A percentile compares a stretch with the other conserved stretches of the same genome.
Evolutionary conservation across 2,888 invertebrate species (phyloP).

Genomic region (Schizotus pectinicornis): DNA sequence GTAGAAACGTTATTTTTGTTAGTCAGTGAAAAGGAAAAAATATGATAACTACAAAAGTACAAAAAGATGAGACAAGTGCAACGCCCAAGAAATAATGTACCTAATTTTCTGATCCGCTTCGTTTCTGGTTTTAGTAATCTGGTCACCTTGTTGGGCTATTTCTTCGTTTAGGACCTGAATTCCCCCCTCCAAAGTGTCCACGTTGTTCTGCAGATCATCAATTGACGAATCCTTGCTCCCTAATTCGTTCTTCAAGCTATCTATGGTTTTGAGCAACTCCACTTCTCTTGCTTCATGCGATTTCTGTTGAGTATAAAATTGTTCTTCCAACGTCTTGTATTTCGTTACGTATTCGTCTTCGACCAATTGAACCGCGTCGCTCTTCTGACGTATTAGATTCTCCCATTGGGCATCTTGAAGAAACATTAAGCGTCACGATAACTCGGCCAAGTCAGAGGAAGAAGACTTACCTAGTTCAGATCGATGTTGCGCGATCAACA

Average conservation of each 20-base stretch:
- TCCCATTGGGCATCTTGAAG: slow-evolving; percentile 69
- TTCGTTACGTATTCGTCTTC: slow-evolving; percentile 66
- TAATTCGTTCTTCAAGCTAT: slow-evolving; percentile 55
- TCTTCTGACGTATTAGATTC: slow-evolving; percentile 68
- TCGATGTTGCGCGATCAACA: slow-evolving; percentile 65
- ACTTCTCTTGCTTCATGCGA: slow-evolving; percentile 55
- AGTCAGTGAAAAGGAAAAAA: too few relatives aligned
- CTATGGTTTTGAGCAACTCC: slow-evolving; percentile 56
- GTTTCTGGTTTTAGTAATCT: slow-evolving; percentile 49
- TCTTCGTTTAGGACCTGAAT: slow-evolving; percentile 58
- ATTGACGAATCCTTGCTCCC: slow-evolving; percentile 53
- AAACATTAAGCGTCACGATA: slow-evolving; percentile 2
- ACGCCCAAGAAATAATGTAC: too few relatives aligned
- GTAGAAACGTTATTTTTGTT: background rate
- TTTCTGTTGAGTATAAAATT: slow-evolving; percentile 56
- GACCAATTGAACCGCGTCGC: slow-evolving; percentile 65
- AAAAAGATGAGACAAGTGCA: too few relatives aligned
- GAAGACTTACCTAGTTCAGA: slow-evolving; percentile 64
- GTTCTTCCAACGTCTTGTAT: slow-evolving; percentile 58
- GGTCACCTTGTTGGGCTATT: slow-evolving; percentile 54
- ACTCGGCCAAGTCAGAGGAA: too few relatives aligned
- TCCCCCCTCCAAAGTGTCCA: slow-evolving; percentile 58
- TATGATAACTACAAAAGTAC: too few relatives aligned
- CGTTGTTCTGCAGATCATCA: slow-evolving; percentile 57
- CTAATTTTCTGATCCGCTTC: slow-evolving; percentile 58